Percentiles rank a stretch among this genome's conserved stretches.
phyloP scores from a whole-genome alignment of 2,113 vertebrate genomes.

The Halichoeres trimaculatus region DNA sequence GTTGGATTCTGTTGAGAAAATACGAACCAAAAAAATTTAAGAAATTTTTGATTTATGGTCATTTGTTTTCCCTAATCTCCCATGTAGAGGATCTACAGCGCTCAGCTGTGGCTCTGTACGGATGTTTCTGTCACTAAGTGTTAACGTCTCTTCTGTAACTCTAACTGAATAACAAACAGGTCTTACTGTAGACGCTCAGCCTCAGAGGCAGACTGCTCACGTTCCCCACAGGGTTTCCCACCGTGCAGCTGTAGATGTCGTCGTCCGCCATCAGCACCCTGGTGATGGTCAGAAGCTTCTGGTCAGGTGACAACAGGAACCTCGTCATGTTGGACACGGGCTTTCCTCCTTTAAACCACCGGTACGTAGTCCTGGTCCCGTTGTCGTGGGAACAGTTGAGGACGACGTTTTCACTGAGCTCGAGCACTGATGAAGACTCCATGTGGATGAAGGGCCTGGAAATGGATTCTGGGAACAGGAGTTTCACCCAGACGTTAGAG shows the following conservation, averaged over 20 bases:
- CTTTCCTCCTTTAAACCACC: slow-evolving; percentile 92
- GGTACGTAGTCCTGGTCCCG: slow-evolving; percentile 91
- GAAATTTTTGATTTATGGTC: too few relatives aligned
- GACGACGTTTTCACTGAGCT: slow-evolving; percentile 90
- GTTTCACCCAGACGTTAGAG: background rate
- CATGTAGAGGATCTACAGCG: too few relatives aligned
- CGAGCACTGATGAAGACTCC: slow-evolving; percentile 89
- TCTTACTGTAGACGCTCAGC: slow-evolving; percentile 93
- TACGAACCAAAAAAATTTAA: too few relatives aligned
- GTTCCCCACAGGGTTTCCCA: slow-evolving; percentile 92
- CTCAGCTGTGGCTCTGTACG: too few relatives aligned
- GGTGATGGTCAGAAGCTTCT: slow-evolving; percentile 91
- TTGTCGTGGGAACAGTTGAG: slow-evolving; percentile 94
- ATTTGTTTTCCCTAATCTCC: too few relatives aligned
- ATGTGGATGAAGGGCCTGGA: slow-evolving; percentile 89
- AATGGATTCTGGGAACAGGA: slow-evolving; percentile 85
- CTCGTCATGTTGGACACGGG: slow-evolving; percentile 89
- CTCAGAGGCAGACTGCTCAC: slow-evolving; percentile 88
- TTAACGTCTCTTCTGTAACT: too few relatives aligned
- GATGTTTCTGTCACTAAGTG: too few relatives aligned
- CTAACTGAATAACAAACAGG: background rate
- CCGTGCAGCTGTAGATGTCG: slow-evolving; percentile 90
- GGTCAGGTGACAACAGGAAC: slow-evolving; percentile 89
- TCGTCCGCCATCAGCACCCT: slow-evolving; percentile 91
- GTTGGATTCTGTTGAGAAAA: too few relatives aligned